Conservation (phyloP, 2,113 vertebrate species). For the Urocynchramus pylzowi region DNA sequence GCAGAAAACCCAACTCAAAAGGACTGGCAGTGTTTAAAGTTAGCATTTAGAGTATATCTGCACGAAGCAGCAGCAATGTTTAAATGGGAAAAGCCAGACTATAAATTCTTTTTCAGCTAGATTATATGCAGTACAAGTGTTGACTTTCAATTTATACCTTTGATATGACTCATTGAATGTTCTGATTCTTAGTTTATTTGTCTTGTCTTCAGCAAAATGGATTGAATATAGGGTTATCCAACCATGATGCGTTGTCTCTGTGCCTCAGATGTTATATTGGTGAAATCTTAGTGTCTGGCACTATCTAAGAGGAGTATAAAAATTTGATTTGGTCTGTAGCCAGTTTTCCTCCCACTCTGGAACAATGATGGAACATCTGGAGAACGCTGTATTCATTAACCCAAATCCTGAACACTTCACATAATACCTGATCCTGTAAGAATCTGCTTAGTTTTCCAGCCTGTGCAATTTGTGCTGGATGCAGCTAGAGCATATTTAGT, state of each 20-base stretch:
- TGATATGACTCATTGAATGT: slow-evolving; percentile 46
- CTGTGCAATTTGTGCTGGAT: background rate
- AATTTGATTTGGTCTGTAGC: slow-evolving; percentile 58
- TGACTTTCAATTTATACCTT: slow-evolving; percentile 60
- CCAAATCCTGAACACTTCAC: slow-evolving; percentile 21
- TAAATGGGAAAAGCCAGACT: slow-evolving; percentile 22
- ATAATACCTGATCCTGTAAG: slow-evolving; percentile 22
- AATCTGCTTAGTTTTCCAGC: slow-evolving; percentile 35
- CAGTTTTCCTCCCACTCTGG: slow-evolving; percentile 61
- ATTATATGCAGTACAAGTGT: slow-evolving; percentile 32
- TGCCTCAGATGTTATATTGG: slow-evolving; percentile 51
- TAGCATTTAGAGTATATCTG: slow-evolving; percentile 34
- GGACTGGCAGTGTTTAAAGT: slow-evolving; percentile 44
- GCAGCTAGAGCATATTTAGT: background rate
- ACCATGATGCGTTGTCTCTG: slow-evolving; percentile 8
- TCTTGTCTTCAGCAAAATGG: slow-evolving; percentile 53
- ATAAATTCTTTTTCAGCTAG: slow-evolving; percentile 45
- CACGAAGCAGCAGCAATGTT: slow-evolving; percentile 16
- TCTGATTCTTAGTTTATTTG: slow-evolving; percentile 59
- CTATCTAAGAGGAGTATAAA: slow-evolving; percentile 56
- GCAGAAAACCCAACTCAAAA: slow-evolving; percentile 1
- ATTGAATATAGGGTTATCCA: slow-evolving; percentile 46
- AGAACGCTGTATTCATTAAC: slow-evolving; percentile 43
- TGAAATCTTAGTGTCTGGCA: slow-evolving; percentile 60
- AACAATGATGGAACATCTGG: slow-evolving; percentile 54